Base-by-base conservation (phyloP, 37 sponge, comb jelly and placozoan species). In the Ianthella basta region DNA sequence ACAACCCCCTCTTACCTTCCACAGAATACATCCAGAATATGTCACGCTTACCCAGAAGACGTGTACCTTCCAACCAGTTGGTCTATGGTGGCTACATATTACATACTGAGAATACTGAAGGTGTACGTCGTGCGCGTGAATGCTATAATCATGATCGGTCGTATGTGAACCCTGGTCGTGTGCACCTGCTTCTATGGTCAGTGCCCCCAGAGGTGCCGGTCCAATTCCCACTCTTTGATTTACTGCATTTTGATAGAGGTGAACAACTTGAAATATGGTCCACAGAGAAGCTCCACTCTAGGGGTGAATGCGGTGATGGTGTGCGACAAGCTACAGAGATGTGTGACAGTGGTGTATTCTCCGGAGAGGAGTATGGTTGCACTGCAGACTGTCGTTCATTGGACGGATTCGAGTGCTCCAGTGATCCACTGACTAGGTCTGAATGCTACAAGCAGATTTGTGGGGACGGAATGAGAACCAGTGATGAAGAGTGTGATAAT, bases 401-500 rank as follows among this genome's bases (percentile, higher is more conserved):
- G 33, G 72, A 32, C 24, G 36, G 40, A 0, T 75, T 39, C 25
- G 93, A 93, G 37, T 93, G 93, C 44, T 59, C 21, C 63, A 70
- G 81, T 16, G 77, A 65, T 0, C 85, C 56, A 39, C 30, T 89
- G 20, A n/a, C 38, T 27, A 53, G 56, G 4, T 84, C 90, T 18
- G 1, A 12, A 3, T 93, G 93, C 64, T 37, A 68, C 44, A 4
- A 0, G 25, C 53, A 41, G 57, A 41, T 4, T 13, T 93, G 93
- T 81, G 93, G 93, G 0, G 83, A 93, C 59, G 93, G 90, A 32
- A 13, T 19, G 1, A 55, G 85, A 65, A 84, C 87, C 10, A 50
- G 66, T 21, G 60, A 55, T 34, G 93, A 93, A 38, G 77, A 87
- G 50, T 93, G 93, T 81, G 93, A 93, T 44, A 90, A 87, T 84